Base-by-base conservation (phyloP, 1,140 invertebrate genomes). In the Cydia pomonella region DNA sequence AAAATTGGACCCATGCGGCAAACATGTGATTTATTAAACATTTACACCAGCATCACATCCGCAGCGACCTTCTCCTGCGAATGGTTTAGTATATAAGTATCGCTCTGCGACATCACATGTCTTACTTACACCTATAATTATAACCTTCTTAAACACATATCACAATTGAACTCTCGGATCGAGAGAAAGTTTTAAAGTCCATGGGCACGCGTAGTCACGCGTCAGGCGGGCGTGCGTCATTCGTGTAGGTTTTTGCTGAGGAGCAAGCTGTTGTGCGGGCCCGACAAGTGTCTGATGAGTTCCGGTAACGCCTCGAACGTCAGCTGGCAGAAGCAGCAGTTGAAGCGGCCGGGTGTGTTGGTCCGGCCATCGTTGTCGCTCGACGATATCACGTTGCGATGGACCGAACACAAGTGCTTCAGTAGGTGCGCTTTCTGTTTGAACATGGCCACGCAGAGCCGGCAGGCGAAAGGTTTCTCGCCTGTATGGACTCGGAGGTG, bases 391-490 rank as follows among this genome's bases (percentile, higher is more conserved):
- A 97, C 96, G 81, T 97, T 96, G 79, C 97, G 94, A 93, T 97
- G 97, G 12, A 97, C 97, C 72, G 96, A 97, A 87, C 97, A 97
- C 77, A 97, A 93, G 84, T 97, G 97, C 91, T 97, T 97, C 18
- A 97, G 89, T 73, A 97, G 92, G 86, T 97, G 97, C 2, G 97
- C 97, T 88, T 97, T 97, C 80, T 97, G 97, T 87, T 97, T 97
- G 89, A 97, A 97, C 96, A 97, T 97, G 33, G 97, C 96, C 16
- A 97, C 96, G 85, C 97, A 98, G 1, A 97, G 94, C 79, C 96
- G 94, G 94, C 97, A 98, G 53, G 96, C 97, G 82, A 97, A 97
- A 5, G 97, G 97, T 86, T 97, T 98, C 81, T 97, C 97, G 64
- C 97, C 97, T 0, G 97, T 97, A 85, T 97, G 97, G 16, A 97